Conservation (phyloP, 30 jellyfish, hydroid and myxozoan genomes). For the Hydractinia symbiolongicarpus region DNA sequence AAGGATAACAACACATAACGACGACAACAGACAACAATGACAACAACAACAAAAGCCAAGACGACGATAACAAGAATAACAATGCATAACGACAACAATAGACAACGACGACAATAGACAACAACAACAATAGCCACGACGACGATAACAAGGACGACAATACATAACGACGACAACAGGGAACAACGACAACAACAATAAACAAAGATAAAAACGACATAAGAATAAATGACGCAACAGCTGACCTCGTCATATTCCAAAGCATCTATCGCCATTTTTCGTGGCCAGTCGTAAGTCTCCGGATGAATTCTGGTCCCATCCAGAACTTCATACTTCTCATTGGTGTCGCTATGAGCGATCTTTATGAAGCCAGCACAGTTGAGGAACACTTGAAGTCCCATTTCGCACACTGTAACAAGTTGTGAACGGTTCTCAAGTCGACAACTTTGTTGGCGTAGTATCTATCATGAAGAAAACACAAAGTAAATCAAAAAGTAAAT, state of each 20-base stretch:
- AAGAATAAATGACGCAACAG: too few relatives aligned
- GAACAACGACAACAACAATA: not conserved
- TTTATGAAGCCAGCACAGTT: slow-evolving; percentile 97
- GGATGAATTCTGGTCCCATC: slow-evolving; percentile 98
- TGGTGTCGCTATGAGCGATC: slow-evolving; percentile 58
- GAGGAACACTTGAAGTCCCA: slow-evolving; percentile 96
- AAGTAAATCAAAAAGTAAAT: not conserved
- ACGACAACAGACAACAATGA: too few relatives aligned
- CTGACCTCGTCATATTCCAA: slow-evolving; percentile 87
- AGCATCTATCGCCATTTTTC: slow-evolving; percentile 97
- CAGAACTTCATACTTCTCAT: slow-evolving; percentile 79
- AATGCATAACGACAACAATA: too few relatives aligned
- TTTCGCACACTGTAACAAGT: slow-evolving; percentile 82
- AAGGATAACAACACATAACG: too few relatives aligned
- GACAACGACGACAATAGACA: too few relatives aligned
- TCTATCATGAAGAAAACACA: slow-evolving; percentile 27
- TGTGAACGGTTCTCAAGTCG: slow-evolving; percentile 94
- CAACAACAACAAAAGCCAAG: too few relatives aligned
- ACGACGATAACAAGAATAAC: too few relatives aligned
- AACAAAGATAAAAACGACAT: not conserved
- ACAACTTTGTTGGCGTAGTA: slow-evolving; percentile 58
- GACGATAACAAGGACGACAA: too few relatives aligned
- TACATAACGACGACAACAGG: too few relatives aligned
- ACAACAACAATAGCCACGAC: too few relatives aligned
- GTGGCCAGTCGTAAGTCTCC: slow-evolving; percentile 98